Percentiles rank a stretch among this genome's conserved stretches.
phyloP scores from a whole-genome alignment of 2,888 invertebrate genomes.

The Melanchra persicariae region DNA sequence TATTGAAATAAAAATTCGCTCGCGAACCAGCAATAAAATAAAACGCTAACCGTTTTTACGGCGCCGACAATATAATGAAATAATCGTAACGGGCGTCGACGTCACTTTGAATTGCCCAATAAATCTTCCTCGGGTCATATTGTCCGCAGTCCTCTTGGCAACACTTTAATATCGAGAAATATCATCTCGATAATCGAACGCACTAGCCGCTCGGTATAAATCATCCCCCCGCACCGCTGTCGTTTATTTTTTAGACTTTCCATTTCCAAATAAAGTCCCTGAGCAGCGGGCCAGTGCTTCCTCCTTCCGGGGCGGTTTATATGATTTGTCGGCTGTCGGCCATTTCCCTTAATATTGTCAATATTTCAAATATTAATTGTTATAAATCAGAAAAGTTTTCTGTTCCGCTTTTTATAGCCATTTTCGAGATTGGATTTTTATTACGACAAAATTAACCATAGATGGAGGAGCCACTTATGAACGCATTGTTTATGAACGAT shows the following conservation, averaged over 20 bases:
- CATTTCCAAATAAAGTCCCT: slow-evolving; percentile 90
- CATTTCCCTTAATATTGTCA: slow-evolving; percentile 90
- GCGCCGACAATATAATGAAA: slow-evolving; percentile 90
- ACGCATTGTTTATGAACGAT: slow-evolving; percentile 72
- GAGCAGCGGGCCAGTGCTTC: slow-evolving; percentile 89
- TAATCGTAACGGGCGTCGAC: slow-evolving; percentile 89
- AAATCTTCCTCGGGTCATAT: slow-evolving; percentile 91
- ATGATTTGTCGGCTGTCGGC: slow-evolving; percentile 90
- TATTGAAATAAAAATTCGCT: slow-evolving; percentile 88
- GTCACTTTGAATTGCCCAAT: slow-evolving; percentile 89
- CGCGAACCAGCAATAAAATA: slow-evolving; percentile 88
- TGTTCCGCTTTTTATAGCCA: slow-evolving; percentile 81
- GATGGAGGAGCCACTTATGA: slow-evolving; percentile 59
- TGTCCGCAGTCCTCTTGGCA: slow-evolving; percentile 89
- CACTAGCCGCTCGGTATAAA: slow-evolving; percentile 87
- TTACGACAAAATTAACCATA: slow-evolving; percentile 80
- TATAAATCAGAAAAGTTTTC: slow-evolving; percentile 89
- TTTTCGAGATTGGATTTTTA: slow-evolving; percentile 85
- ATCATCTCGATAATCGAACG: slow-evolving; percentile 90
- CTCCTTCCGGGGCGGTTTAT: slow-evolving; percentile 90
- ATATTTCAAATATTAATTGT: slow-evolving; percentile 91
- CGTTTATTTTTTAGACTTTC: slow-evolving; percentile 91
- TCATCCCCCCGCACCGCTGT: slow-evolving; percentile 86
- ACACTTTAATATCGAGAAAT: slow-evolving; percentile 91
- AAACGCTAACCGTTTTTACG: slow-evolving; percentile 90